These are phyloP conservation scores for Drosophila falleni DNA, from an alignment of 2,888 invertebrate genomes.

Conservation along the genomic window DNA sequence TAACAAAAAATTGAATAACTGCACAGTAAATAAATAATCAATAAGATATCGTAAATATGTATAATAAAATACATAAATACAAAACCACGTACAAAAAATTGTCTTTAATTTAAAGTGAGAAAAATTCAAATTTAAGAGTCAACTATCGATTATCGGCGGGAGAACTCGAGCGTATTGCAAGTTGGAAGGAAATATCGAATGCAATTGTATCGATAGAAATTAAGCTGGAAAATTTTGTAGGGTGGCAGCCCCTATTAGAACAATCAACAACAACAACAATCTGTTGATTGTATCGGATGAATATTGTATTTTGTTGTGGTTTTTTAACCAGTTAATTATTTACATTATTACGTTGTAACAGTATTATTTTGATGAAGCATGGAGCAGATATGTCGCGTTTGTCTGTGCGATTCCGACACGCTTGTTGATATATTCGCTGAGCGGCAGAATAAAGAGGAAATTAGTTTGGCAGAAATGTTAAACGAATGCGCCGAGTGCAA, in stretches of 20 bases:
- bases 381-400: constrained; percentile 32
- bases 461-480: constrained; percentile 26
- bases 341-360: neutral
- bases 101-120: neutral
- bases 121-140: neutral
- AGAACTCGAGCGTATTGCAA: neutral
- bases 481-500: constrained; percentile 29
- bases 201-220: constrained; percentile 8
- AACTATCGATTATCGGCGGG: constrained; percentile 1
- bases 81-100: constrained; percentile 18
- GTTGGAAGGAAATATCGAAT: neutral
- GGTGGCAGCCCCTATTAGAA: too few relatives aligned
- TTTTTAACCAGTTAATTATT: neutral
- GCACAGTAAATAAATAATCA: constrained; percentile 40
- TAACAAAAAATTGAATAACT: constrained; percentile 34
- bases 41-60: constrained; percentile 26
- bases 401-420: constrained; percentile 3
- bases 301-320: neutral
- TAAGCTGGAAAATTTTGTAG: too few relatives aligned
- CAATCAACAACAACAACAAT: neutral
- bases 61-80: constrained; percentile 31
- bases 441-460: neutral
- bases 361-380: constrained; percentile 11
- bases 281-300: constrained; percentile 11
- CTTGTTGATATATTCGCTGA: constrained; percentile 23